Evolutionary conservation across 1,140 invertebrate species (phyloP).

Genomic region (Manduca sexta): DNA sequence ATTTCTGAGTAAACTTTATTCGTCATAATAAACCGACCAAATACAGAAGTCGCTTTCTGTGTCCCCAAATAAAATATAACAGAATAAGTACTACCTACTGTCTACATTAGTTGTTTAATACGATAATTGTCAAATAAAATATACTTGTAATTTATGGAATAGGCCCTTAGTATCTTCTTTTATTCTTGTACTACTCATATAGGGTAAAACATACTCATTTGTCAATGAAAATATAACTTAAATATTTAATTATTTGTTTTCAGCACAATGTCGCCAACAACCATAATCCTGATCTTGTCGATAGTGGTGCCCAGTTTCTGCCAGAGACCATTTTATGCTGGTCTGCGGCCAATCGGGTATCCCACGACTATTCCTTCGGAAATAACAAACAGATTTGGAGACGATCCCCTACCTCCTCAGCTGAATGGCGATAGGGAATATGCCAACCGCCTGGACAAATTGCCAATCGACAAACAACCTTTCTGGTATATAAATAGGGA

Average conservation of each 20-base stretch:
- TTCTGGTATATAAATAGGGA: slow-evolving; percentile 58
- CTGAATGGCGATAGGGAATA: slow-evolving; percentile 47
- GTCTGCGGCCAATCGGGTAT: slow-evolving; percentile 17
- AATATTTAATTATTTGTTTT: slow-evolving; percentile 3
- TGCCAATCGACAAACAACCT: slow-evolving; percentile 55
- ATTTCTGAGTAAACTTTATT: no score
- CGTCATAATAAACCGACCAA: no score
- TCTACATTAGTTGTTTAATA: no score
- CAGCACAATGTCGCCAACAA: slow-evolving; percentile 8
- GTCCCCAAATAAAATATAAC: no score
- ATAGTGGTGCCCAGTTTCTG: slow-evolving; percentile 7
- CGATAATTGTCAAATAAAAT: no score
- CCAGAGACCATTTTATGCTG: slow-evolving; percentile 19
- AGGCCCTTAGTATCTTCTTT: no score
- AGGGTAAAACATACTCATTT: no score
- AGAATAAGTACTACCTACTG: no score
- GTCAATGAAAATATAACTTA: no score
- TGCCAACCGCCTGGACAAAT: slow-evolving; percentile 34
- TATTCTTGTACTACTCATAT: no score
- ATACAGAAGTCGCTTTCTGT: no score
- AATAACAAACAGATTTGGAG: neutral
- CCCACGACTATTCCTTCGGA: neutral
- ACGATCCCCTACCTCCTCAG: slow-evolving; percentile 10
- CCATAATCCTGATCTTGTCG: neutral
- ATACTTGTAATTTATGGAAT: no score